Conservation (phyloP, 2,113 vertebrate species). For the Zosterops japonicus region DNA sequence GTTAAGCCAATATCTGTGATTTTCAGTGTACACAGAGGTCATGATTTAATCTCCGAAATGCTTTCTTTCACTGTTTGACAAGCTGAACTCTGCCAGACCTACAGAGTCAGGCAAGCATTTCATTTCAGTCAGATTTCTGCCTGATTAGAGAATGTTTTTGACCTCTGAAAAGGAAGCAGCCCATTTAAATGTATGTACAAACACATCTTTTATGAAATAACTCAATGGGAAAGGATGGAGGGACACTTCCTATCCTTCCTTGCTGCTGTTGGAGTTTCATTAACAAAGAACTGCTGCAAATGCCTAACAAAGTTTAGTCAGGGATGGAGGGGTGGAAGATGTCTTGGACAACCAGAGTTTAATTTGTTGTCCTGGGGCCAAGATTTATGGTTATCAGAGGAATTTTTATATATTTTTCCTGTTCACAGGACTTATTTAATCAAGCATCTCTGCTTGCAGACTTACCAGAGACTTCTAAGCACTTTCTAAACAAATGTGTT, state of each 20-base stretch:
- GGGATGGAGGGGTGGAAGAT: not conserved
- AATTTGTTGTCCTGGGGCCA: not conserved
- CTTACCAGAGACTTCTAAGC: not conserved
- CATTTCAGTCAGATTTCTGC: slow-evolving; percentile 25
- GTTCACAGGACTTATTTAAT: not conserved
- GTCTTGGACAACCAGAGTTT: not conserved
- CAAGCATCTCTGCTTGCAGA: not conserved
- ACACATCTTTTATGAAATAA: not conserved
- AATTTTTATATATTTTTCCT: not conserved
- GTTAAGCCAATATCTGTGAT: not conserved
- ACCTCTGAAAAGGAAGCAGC: slow-evolving; percentile 6
- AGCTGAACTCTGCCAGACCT: slow-evolving; percentile 17
- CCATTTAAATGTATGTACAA: not conserved
- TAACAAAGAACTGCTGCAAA: not conserved
- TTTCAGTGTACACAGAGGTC: not conserved
- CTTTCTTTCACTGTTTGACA: slow-evolving; percentile 4
- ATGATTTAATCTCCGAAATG: slow-evolving; percentile 41
- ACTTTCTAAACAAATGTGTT: not conserved
- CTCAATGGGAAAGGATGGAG: not conserved
- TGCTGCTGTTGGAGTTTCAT: not conserved
- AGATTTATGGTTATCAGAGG: not conserved
- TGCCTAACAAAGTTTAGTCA: not conserved
- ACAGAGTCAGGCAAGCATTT: slow-evolving; percentile 25
- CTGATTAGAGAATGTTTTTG: slow-evolving; percentile 36
- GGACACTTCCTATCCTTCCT: not conserved